Base-by-base conservation (phyloP, 2,113 vertebrate genomes). In the Hydrochoerus hydrochaeris region DNA sequence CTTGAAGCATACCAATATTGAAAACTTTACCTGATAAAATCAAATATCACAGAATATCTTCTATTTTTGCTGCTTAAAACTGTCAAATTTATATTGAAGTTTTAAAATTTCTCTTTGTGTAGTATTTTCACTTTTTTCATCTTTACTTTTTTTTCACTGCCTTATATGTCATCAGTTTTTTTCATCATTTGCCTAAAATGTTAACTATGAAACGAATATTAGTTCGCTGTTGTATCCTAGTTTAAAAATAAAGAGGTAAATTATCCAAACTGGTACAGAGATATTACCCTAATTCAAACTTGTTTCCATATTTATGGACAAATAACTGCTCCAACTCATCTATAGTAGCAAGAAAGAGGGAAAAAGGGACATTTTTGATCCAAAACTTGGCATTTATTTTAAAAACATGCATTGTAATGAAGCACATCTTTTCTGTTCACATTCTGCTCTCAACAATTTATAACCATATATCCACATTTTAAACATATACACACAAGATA, bases 21-120 rank as follows among this genome's bases (percentile, higher is more conserved):
- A 96, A 95, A 83, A 8, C 28, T 4, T 32, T 92, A 32, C n/a
- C 71, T 82, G 44, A 77, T 8, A 85, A 85, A 77, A 75, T 85
- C 41, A 87, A 49, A 69, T 85, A 32, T 35, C 75, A 62, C 30
- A 77, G 30, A 22, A 1, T 67, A 38, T 19, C 1, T 24, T 90
- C 22, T n/a, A n/a, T 67, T 91, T 63, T 90, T 65, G 9, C 13
- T 77, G 62, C 44, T 16, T 44, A 38, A 52, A 75, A 24, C 12
- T 73, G 19, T 58, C 35, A 88, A 44, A 1, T 41, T 6, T 83
- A 11, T 13, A 7, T 88, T 77, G 93, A 49, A 49, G 2, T 71
- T 85, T 63, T 69, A 5, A 57, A 77, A 30, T 78, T 3, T 46
- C 32, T 87, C 9, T 41, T 3, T 60, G 7, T 49, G 2, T 41